Base-by-base conservation (phyloP, 1,140 invertebrate genomes). In the Dendrolimus punctatus region DNA sequence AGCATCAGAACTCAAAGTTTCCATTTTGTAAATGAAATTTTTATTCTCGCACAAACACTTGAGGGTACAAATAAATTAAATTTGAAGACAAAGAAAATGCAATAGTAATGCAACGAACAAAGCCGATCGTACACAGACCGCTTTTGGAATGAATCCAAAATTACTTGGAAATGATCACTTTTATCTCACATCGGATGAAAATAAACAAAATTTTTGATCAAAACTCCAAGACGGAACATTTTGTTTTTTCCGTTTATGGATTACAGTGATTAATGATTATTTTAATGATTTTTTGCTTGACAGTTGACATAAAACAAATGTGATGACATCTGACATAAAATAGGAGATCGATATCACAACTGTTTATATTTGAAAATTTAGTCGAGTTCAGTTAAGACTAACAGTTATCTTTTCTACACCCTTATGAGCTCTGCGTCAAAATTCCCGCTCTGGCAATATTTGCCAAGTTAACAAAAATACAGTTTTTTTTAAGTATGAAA, bases 131-230 rank as follows among this genome's bases (percentile, higher is more conserved):
- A 51, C 45, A 71, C 60, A 63, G 43, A 59, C 39, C 40, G 40
- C 42, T 41, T 49, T 75, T 79, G 73, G 73, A 80, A 68, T 49
- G 46, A 46, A 60, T 76, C 75, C 76, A 78, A 80, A 41, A 52
- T 51, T 37, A 45, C 23, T n/a, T 45, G n/a, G 46, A 49, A 38
- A 39, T n/a, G 6, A 39, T 40, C 7, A 6, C 6, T 4, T 40
- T 49, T 10, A 5, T n/a, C 9, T 8, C 7, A 6, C 6, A n/a
- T 39, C 47, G 9, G 38, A 45, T 45, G 43, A 45, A 9, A 9
- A 9, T 45, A 9, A 9, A 9, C 6, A 10, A 7, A n/a, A 8
- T 45, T 45, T 45, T 45, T 23, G 23, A 45, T 8, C 43, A 10
- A n/a, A 10, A 10, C 6, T 6, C n/a, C n/a, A 45, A 6, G 43